phyloP scores from a whole-genome alignment of 2,797 vertebrate species.

The Gymnoscopelus braueri region DNA sequence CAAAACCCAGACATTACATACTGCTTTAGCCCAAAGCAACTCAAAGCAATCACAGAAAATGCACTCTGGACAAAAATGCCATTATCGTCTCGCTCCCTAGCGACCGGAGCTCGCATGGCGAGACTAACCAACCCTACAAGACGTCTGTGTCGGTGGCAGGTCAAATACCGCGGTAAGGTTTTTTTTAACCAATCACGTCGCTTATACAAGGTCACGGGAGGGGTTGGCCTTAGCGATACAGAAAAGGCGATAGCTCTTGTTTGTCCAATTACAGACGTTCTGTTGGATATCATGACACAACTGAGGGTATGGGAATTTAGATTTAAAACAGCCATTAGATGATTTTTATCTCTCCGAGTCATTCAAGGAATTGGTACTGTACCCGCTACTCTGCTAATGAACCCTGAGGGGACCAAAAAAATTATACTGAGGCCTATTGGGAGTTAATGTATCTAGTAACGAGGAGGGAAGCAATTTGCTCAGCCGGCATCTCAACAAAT shows the following conservation, averaged over 20 bases:
- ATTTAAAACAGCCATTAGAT: slow-evolving; percentile 22
- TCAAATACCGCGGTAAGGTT: too few relatives aligned
- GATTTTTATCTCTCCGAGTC: slow-evolving; percentile 6
- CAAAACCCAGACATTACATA: background rate
- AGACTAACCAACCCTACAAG: too few relatives aligned
- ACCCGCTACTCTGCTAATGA: slow-evolving; percentile 49
- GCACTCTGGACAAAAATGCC: background rate
- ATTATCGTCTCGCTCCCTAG: too few relatives aligned
- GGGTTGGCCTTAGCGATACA: too few relatives aligned
- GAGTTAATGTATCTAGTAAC: slow-evolving; percentile 57
- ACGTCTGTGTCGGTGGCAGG: too few relatives aligned
- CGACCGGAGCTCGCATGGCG: too few relatives aligned
- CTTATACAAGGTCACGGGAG: too few relatives aligned
- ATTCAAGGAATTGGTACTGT: slow-evolving; percentile 28
- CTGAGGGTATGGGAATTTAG: slow-evolving; percentile 13
- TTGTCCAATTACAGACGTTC: slow-evolving; percentile 27
- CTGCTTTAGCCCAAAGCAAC: background rate
- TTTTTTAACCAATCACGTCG: too few relatives aligned
- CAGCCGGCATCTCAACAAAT: slow-evolving; percentile 44
- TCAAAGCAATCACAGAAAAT: slow-evolving; percentile 11
- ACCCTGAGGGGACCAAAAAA: slow-evolving; percentile 14
- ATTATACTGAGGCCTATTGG: slow-evolving; percentile 17
- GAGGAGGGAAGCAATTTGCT: slow-evolving; percentile 57
- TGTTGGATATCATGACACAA: slow-evolving; percentile 2
- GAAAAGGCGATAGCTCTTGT: background rate